These are phyloP conservation scores for Eudemis profundana DNA, from an alignment of 2,888 invertebrate genomes.

Conservation along the genomic window DNA sequence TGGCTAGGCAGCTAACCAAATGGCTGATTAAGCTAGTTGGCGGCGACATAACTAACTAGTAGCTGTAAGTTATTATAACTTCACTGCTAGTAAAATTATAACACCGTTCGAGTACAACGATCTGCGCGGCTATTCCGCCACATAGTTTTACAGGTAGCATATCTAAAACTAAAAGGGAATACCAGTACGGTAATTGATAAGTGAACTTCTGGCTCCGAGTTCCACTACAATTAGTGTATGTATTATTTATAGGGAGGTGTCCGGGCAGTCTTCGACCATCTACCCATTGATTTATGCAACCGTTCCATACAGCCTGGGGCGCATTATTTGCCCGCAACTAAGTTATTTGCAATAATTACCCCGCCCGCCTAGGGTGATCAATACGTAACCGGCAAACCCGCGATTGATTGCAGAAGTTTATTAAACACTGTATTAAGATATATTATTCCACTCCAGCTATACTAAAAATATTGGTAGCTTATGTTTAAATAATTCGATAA, in stretches of 20 bases:
- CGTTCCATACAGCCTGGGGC: constrained; percentile 58
- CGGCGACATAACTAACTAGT: no score
- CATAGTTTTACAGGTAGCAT: not conserved
- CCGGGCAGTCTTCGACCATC: constrained; percentile 58
- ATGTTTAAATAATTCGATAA: no score
- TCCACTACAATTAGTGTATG: constrained; percentile 67
- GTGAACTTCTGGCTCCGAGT: constrained; percentile 60
- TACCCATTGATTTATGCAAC: constrained; percentile 70
- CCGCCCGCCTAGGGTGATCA: constrained; percentile 59
- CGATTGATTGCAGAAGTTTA: constrained; percentile 50
- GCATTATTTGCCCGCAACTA: constrained; percentile 61
- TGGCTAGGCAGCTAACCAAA: no score
- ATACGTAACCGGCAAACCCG: constrained; percentile 48
- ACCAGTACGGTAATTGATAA: constrained; percentile 54
- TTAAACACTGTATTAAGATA: not conserved
- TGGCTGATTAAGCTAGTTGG: no score
- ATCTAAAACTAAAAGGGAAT: not conserved
- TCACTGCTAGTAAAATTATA: not conserved
- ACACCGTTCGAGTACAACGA: not conserved
- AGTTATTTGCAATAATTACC: constrained; percentile 74
- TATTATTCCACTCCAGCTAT: no score
- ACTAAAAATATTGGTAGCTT: no score
- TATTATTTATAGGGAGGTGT: constrained; percentile 64
- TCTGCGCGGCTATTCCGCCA: not conserved
- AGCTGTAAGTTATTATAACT: not conserved